phyloP scores from a whole-genome alignment of 2,113 vertebrate species.

The Scolopax mira region DNA sequence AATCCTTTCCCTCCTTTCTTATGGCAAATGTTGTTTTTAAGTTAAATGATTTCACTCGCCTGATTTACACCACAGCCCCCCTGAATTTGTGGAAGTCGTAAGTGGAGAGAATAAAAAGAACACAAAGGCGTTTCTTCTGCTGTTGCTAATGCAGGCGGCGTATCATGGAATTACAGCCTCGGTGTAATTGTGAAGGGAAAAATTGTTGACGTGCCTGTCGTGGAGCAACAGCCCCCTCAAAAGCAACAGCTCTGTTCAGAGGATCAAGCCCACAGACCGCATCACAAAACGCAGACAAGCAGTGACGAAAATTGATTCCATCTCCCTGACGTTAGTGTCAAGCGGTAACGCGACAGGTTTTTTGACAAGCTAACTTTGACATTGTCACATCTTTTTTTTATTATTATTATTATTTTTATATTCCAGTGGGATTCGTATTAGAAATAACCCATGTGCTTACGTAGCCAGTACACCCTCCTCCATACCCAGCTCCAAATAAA shows the following conservation, averaged over 20 bases:
- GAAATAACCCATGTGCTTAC: neutral
- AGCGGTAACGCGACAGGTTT: neutral
- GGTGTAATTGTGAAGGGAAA: neutral
- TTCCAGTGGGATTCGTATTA: neutral
- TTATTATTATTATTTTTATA: too few species aligned
- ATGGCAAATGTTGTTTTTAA: neutral
- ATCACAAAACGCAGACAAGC: neutral
- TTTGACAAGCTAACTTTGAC: neutral
- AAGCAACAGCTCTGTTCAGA: neutral
- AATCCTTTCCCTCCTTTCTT: neutral
- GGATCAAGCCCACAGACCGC: neutral
- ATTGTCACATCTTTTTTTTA: neutral
- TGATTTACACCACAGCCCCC: neutral
- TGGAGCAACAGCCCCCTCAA: neutral
- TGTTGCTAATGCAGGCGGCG: neutral
- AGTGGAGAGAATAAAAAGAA: neutral
- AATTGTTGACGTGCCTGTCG: neutral
- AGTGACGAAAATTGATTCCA: neutral
- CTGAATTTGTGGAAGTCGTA: neutral
- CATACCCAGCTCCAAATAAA: neutral
- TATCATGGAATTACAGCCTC: neutral
- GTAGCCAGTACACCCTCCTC: neutral
- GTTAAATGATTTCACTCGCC: neutral
- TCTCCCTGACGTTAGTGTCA: neutral
- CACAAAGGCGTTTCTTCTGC: neutral